Evolutionary conservation across 2,888 invertebrate genomes (phyloP).

Genomic region (Hypena proboscidalis): DNA sequence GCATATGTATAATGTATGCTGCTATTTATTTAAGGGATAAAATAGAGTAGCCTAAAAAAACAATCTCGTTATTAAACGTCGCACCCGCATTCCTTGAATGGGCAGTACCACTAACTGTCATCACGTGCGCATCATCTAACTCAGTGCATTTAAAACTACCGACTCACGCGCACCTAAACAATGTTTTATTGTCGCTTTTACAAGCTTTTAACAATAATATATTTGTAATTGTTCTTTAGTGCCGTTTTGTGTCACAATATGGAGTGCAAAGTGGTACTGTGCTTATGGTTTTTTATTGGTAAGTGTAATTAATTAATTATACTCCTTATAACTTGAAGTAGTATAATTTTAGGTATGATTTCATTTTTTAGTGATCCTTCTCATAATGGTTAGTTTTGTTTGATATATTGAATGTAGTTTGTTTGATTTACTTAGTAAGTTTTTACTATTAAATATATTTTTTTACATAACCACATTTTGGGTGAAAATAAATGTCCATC

Average conservation of each 20-base stretch:
- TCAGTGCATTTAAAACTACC: slow-evolving; percentile 37
- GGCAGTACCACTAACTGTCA: slow-evolving; percentile 18
- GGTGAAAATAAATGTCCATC: no score
- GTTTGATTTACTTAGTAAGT: no score
- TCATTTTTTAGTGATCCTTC: no score
- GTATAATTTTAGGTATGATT: not conserved
- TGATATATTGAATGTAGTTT: no score
- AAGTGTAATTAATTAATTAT: slow-evolving; percentile 20
- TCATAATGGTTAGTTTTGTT: no score
- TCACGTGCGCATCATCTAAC: slow-evolving; percentile 37
- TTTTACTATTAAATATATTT: no score
- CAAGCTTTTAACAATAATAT: slow-evolving; percentile 26
- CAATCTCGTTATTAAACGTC: not conserved
- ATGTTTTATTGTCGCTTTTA: slow-evolving; percentile 27
- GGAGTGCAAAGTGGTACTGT: slow-evolving; percentile 32
- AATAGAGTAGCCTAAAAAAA: no score
- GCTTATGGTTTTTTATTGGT: slow-evolving; percentile 38
- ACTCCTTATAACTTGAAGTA: not conserved
- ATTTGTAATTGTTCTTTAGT: slow-evolving; percentile 16
- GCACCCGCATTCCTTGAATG: slow-evolving; percentile 17
- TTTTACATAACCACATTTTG: no score
- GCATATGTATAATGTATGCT: no score
- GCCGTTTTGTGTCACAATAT: slow-evolving; percentile 28
- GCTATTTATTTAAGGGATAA: no score
- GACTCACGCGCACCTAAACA: slow-evolving; percentile 41